Evolutionary conservation across 2,888 invertebrate genomes (phyloP).

Genomic region (Rutpela maculata): DNA sequence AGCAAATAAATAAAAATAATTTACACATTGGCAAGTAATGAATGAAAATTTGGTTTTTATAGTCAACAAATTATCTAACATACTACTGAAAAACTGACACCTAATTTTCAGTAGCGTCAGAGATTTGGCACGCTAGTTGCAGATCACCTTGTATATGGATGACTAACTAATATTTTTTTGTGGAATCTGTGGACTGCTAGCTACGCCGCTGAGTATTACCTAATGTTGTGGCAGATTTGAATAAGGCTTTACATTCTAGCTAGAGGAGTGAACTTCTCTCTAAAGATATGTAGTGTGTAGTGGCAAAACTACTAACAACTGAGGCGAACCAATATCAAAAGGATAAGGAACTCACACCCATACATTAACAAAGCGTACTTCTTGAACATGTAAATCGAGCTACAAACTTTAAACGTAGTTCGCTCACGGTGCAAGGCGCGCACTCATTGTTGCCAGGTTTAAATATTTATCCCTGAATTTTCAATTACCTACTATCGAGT

Average conservation of each 20-base stretch:
- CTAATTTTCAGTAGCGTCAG: too few relatives aligned
- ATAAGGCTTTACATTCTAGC: not conserved
- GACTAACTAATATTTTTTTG: too few relatives aligned
- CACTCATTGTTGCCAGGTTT: conserved; percentile 2
- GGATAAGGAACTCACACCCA: conserved; percentile 21
- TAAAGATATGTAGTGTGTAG: conserved; percentile 1
- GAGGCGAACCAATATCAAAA: conserved; percentile 25
- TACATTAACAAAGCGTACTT: conserved; percentile 21
- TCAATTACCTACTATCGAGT: not conserved
- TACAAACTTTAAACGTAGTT: not conserved
- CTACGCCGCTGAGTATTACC: conserved; percentile 3
- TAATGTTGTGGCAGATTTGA: conserved; percentile 18
- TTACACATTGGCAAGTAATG: too few relatives aligned
- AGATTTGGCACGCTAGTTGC: too few relatives aligned
- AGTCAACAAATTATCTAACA: too few relatives aligned
- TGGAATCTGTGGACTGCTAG: too few relatives aligned
- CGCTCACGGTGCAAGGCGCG: not conserved
- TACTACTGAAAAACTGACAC: too few relatives aligned
- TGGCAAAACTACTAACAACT: conserved; percentile 25
- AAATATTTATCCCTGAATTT: not conserved
- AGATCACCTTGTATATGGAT: too few relatives aligned
- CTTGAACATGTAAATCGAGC: conserved; percentile 23
- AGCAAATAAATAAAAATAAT: too few relatives aligned
- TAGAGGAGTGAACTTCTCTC: conserved; percentile 4
- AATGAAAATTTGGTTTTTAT: too few relatives aligned